Conservation (phyloP, 2,113 vertebrate species). For the Hyperopisus bebe region DNA sequence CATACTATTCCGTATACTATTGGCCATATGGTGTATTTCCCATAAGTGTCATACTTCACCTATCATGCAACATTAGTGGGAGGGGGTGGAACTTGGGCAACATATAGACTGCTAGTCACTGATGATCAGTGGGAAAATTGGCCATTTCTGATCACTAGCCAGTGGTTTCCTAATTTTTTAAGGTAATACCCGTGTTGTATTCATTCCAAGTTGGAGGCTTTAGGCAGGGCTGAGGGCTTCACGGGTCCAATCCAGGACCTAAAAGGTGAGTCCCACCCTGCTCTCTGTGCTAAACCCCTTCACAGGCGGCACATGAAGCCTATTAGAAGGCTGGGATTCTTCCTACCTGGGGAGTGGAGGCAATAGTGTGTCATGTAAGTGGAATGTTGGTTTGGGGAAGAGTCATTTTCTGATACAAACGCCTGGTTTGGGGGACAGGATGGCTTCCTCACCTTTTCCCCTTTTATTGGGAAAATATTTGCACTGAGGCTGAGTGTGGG, state of each 20-base stretch:
- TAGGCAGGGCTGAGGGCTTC: not conserved
- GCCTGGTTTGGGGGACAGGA: slow-evolving; percentile 29
- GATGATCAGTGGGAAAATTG: not conserved
- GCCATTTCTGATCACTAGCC: not conserved
- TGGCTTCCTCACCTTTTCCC: slow-evolving; percentile 34
- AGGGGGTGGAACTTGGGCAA: not conserved
- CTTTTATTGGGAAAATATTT: slow-evolving; percentile 39
- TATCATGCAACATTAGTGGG: not conserved
- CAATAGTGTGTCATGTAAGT: not conserved
- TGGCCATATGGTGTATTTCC: not conserved
- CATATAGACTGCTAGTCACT: not conserved
- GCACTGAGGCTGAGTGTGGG: not conserved
- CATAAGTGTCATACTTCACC: not conserved
- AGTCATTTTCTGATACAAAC: slow-evolving; percentile 27
- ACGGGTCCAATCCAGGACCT: not conserved
- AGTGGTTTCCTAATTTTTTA: not conserved
- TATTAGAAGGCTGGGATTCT: slow-evolving; percentile 32
- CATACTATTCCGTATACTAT: no score
- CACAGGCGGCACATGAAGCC: not conserved
- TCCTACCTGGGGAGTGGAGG: slow-evolving; percentile 31
- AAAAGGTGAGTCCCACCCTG: not conserved
- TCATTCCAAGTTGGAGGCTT: not conserved
- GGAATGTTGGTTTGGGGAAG: slow-evolving; percentile 22
- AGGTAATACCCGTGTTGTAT: not conserved
- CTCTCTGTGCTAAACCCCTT: not conserved